Base-by-base conservation (phyloP, 1,140 invertebrate genomes). In the Anastrepha ludens region DNA sequence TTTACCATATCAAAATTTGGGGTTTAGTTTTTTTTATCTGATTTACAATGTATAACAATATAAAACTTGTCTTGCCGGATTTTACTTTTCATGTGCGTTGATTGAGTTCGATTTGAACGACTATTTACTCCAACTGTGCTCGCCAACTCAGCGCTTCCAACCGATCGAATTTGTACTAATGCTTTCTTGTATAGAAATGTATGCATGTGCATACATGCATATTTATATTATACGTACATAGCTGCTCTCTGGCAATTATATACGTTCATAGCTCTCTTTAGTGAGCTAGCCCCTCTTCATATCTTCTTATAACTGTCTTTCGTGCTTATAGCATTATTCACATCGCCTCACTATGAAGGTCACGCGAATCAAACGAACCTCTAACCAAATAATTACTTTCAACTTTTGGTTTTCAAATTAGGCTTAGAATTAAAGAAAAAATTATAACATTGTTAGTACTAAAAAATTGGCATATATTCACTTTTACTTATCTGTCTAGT, bases 281-380 rank as follows among this genome's bases (percentile, higher is more conserved):
- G 17, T 74, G 67, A 44, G 13, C 44, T 74, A 17, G 29, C 64
- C 11, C 29, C 64, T 67, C 64, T 67, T 67, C 29, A 41, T 17
- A 74, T 74, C 67, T 74, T 44, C 41, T 74, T 70, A 70, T 70
- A 74, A 47, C 67, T 74, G 29, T 74, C 67, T 74, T 47, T 74
- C 67, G 39, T 41, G 39, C 67, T n/a, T 47, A 17, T 70, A 7
- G 41, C 15, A 74, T 74, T 74, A n/a, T 47, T 11, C 13, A 47
- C 41, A n/a, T 44, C 41, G 41, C 67, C 67, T 74, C 67, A 74
- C 67, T 74, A 39, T 47, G 67, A 74, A 74, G 67, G 67, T 74
- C 67, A 74, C 7, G 7, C 67, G 67, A 74, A 74, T 74, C 67
- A 44, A 74, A 15, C 41, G 67, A 74, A 74, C 41, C 67, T 74